These are phyloP conservation scores for Heteromyza rotundicornis DNA, from an alignment of 2,888 invertebrate genomes.

Conservation along the genomic window DNA sequence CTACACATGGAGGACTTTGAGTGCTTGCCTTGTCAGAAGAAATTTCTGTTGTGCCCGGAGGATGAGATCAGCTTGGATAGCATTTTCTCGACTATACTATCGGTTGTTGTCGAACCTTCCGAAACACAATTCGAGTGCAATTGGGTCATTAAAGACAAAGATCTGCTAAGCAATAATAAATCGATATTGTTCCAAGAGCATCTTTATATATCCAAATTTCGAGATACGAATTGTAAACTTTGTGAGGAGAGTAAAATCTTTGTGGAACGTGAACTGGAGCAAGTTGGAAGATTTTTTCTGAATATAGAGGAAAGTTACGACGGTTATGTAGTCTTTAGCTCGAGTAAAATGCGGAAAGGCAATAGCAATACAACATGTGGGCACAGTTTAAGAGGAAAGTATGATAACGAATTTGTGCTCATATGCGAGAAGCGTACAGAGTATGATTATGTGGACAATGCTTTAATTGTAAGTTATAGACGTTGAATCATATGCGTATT, in stretches of 20 bases:
- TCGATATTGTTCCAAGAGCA: slow-evolving; percentile 46
- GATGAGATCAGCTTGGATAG: slow-evolving; percentile 56
- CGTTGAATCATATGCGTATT: too few relatives aligned
- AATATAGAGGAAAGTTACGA: slow-evolving; percentile 52
- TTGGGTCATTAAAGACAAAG: slow-evolving; percentile 47
- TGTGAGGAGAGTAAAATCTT: slow-evolving; percentile 48
- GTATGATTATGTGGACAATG: slow-evolving; percentile 52
- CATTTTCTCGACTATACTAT: slow-evolving; percentile 47
- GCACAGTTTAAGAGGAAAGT: slow-evolving; percentile 50
- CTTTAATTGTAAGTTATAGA: slow-evolving; percentile 37
- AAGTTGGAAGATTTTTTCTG: slow-evolving; percentile 46
- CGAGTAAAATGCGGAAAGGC: slow-evolving; percentile 49
- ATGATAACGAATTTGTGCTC: slow-evolving; percentile 46
- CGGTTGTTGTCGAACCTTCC: slow-evolving; percentile 41
- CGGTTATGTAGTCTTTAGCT: slow-evolving; percentile 51
- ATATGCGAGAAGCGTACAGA: slow-evolving; percentile 51
- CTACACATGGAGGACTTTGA: slow-evolving; percentile 22
- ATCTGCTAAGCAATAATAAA: slow-evolving; percentile 44
- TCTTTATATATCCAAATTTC: slow-evolving; percentile 44
- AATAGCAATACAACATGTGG: slow-evolving; percentile 42
- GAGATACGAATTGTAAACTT: slow-evolving; percentile 45
- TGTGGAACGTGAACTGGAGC: slow-evolving; percentile 46
- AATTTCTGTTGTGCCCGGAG: slow-evolving; percentile 40
- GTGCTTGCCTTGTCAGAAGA: slow-evolving; percentile 37
- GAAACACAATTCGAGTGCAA: slow-evolving; percentile 39